Evolutionary conservation across 2,797 vertebrate species (phyloP), one percentile per base, ranked within the genome.

Genomic region (Chrysocyon brachyurus): DNA sequence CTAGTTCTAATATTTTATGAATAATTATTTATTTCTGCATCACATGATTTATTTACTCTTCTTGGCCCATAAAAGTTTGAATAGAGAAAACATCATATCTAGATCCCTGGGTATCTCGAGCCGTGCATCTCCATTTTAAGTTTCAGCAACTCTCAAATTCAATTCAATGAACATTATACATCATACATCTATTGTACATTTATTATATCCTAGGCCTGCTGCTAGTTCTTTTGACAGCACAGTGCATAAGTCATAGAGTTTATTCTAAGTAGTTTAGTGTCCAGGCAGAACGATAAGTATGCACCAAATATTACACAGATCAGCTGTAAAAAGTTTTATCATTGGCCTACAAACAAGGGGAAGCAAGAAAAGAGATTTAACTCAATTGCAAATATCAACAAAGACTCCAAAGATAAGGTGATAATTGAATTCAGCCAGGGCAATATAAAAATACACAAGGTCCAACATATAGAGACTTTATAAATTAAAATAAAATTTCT

Each of bases 351-450:
- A 57, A 56, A 68, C 12, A 82, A 90, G 49, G n/a, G 56, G 14
- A 72, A 72, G 24, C 5, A 46, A 40, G 49, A 96, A 70, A 63
- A 86, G 28, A 90, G 46, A 75, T 66, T 31, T 40, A n/a, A 12
- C 57, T 68, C 19, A 46, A 33, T 12, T 49, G 19, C 49, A 63
- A 73, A 96, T 28, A 61, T 46, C 11, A 84, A 56, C 14, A 79
- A n/a, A 93, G 36, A 5, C 26, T 57, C 95, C 83, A 93, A 68
- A 89, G 89, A 91, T 56, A 75, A 90, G 33, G 36, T 79, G 46
- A 88, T 72, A 46, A 52, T 0, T 72, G 24, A 91, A 21, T 70
- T 87, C 3, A 46, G 10, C 10, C 59, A 88, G 78, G 19, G n/a
- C 79, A 96, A 56, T 77, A 24, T 75, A 46, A 78, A 85, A 87